These are phyloP conservation scores for Labeo rohita DNA, from an alignment of 2,113 vertebrate genomes.

Conservation along the genomic window DNA sequence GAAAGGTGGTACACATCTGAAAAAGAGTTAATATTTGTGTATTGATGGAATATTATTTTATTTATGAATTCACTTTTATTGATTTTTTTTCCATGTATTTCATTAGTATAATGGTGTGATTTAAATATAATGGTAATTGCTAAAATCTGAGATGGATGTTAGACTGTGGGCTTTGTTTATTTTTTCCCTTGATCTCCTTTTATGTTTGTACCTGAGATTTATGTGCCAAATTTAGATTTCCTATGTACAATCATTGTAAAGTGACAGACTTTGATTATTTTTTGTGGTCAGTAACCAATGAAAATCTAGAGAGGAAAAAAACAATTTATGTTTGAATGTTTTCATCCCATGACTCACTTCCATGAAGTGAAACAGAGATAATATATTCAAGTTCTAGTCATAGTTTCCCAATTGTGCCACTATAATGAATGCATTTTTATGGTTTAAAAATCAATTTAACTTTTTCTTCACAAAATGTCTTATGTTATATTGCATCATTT, in stretches of 20 bases:
- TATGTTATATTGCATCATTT: conserved; percentile 26
- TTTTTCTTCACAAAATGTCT: conserved; percentile 4
- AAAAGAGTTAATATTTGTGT: not conserved
- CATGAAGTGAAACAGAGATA: conserved; percentile 38
- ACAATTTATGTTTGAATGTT: not conserved
- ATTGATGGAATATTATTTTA: not conserved
- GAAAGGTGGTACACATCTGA: not conserved
- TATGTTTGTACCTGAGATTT: not conserved
- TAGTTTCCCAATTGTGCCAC: conserved; percentile 1
- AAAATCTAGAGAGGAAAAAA: not conserved
- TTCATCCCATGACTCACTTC: conserved; percentile 23
- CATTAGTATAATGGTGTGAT: conserved; percentile 1
- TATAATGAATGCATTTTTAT: conserved; percentile 14
- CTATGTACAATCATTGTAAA: conserved; percentile 9
- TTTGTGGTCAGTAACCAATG: conserved; percentile 9
- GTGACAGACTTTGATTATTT: not conserved
- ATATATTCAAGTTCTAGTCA: not conserved
- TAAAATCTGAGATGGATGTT: conserved; percentile 17
- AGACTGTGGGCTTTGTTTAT: not conserved
- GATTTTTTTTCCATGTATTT: not conserved
- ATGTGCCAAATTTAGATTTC: conserved; percentile 8
- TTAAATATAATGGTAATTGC: conserved; percentile 10
- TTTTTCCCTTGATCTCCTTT: not conserved
- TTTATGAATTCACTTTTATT: conserved; percentile 3
- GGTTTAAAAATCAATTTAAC: not conserved